These are phyloP conservation scores for Phaethornis superciliosus DNA, from an alignment of 2,113 vertebrate genomes.

Conservation along the genomic window DNA sequence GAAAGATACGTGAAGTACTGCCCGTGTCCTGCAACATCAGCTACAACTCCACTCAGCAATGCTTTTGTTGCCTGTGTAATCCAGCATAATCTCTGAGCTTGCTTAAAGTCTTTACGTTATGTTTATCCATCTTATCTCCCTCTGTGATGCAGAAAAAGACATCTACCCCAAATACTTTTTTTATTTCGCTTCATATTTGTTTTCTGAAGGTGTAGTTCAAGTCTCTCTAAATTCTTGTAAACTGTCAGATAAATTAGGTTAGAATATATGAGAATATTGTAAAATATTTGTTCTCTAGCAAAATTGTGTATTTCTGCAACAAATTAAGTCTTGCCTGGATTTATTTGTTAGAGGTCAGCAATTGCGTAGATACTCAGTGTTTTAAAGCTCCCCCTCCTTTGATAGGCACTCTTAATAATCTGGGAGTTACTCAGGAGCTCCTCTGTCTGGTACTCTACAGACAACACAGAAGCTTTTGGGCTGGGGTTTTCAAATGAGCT, in stretches of 20 bases:
- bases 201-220: background rate
- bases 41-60: background rate
- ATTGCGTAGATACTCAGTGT: background rate
- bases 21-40: background rate
- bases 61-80: background rate
- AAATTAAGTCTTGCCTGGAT: background rate
- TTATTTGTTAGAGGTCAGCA: background rate
- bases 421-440: background rate
- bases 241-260: background rate
- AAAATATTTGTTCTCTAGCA: background rate
- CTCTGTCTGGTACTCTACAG: background rate
- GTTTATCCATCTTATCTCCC: background rate
- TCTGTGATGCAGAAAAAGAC: background rate
- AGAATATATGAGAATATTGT: background rate
- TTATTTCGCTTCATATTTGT: background rate
- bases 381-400: background rate
- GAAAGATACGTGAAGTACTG: background rate
- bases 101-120: accelerated
- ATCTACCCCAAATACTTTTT: background rate
- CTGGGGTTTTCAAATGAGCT: background rate
- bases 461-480: background rate
- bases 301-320: accelerated
- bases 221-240: background rate
- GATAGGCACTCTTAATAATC: background rate
- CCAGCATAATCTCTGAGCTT: background rate